Conservation (phyloP, 2,888 invertebrate species). For the Apamea epomidion region DNA sequence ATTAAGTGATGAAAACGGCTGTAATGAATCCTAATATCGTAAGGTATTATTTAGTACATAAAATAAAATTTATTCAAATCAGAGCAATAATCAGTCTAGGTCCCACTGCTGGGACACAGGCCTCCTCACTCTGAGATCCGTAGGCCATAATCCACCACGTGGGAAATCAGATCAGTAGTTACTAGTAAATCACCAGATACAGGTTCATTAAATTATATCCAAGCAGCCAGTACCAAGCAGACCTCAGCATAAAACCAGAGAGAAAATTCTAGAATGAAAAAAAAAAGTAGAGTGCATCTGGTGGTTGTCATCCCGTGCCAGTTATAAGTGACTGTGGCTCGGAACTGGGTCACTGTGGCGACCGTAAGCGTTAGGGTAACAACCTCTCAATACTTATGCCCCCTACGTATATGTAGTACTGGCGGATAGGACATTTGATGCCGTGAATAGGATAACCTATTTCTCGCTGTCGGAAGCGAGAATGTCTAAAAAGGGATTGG, state of each 20-base stretch:
- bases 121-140: no score
- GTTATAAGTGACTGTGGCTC: constrained; percentile 55
- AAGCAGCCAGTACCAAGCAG: not conserved
- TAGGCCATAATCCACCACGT: not conserved
- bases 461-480: constrained; percentile 22
- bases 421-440: constrained; percentile 48
- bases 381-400: constrained; percentile 54
- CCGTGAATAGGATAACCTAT: constrained; percentile 59
- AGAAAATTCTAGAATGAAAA: not conserved
- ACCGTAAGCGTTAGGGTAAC: constrained; percentile 58
- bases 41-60: not conserved
- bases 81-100: not conserved
- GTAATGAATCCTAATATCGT: not conserved
- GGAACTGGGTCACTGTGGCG: constrained; percentile 59
- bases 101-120: no score
- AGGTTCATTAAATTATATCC: not conserved
- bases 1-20: not conserved
- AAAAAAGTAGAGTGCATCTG: constrained; percentile 56
- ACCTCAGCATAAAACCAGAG: constrained; percentile 22
- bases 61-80: not conserved
- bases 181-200: not conserved
- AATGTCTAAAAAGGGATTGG: constrained; percentile 28
- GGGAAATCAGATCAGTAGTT: not conserved
- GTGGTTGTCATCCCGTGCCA: constrained; percentile 59
- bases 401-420: constrained; percentile 51